Conservation (phyloP, 2,113 vertebrate species). For the Meriones unguiculatus region DNA sequence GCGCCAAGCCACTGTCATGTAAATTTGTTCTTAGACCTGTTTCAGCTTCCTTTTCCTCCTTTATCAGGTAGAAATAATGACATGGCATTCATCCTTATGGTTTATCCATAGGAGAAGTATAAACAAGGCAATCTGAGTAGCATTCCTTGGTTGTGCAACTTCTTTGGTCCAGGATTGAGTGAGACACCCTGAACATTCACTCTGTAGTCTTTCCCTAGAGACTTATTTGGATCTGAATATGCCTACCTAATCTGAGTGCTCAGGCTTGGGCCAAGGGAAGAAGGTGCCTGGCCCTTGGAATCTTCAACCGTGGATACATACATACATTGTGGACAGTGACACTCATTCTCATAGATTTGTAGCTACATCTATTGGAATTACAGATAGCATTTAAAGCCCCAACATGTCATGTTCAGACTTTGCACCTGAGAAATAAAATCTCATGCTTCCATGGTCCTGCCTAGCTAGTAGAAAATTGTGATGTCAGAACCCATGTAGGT, state of each 20-base stretch:
- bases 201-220: background rate
- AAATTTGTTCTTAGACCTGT: background rate
- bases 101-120: no score
- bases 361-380: background rate
- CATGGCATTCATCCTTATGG: background rate
- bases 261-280: background rate
- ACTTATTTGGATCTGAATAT: background rate
- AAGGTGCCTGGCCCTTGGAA: background rate
- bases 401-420: background rate
- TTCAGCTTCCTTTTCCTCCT: background rate
- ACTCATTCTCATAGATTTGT: background rate
- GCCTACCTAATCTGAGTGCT: background rate
- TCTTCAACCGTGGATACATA: background rate
- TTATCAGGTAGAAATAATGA: background rate
- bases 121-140: background rate
- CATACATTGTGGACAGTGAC: background rate
- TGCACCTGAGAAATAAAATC: background rate
- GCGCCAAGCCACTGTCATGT: background rate
- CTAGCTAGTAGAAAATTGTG: background rate
- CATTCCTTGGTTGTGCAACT: background rate
- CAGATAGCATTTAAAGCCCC: background rate
- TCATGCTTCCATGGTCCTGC: accelerated
- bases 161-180: background rate
- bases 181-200: no score
- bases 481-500: background rate